Evolutionary conservation across 2,888 invertebrate genomes (phyloP).

Genomic region (Ramazzottius varieornatus): DNA sequence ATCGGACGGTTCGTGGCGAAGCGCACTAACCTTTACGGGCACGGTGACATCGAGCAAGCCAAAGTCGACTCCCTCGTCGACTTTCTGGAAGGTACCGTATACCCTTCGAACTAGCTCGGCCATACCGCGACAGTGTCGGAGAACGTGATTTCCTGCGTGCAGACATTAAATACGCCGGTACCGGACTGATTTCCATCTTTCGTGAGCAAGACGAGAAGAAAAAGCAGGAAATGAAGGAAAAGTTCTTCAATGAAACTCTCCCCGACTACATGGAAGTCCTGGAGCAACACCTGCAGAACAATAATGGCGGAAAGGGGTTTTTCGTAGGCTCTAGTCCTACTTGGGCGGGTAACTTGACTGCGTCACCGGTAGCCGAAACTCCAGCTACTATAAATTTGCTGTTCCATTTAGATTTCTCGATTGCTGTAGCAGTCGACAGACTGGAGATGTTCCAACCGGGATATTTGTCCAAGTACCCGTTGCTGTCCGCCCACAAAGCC

Average conservation of each 20-base stretch:
- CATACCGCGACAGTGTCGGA: no score
- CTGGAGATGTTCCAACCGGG: not conserved
- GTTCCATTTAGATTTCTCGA: not conserved
- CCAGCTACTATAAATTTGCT: no score
- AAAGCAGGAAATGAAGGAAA: not conserved
- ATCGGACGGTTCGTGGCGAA: constrained; percentile 7
- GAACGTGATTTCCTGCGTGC: no score
- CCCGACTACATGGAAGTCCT: not conserved
- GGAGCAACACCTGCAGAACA: not conserved
- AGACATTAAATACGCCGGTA: no score
- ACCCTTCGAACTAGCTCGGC: no score
- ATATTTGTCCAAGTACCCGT: not conserved
- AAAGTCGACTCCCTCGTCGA: not conserved
- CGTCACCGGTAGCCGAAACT: no score
- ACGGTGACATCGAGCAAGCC: not conserved
- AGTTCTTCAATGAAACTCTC: not conserved
- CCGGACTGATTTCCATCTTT: not conserved
- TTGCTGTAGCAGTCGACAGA: not conserved
- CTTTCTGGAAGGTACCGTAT: not conserved
- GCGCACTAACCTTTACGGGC: constrained; percentile 3
- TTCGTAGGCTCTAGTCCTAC: not conserved
- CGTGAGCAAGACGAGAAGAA: not conserved
- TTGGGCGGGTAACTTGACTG: not conserved
- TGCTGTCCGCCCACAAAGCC: constrained; percentile 4
- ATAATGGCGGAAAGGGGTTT: not conserved